Base-by-base conservation (phyloP, 1,140 invertebrate genomes). In the Harlomillsia oculata region DNA sequence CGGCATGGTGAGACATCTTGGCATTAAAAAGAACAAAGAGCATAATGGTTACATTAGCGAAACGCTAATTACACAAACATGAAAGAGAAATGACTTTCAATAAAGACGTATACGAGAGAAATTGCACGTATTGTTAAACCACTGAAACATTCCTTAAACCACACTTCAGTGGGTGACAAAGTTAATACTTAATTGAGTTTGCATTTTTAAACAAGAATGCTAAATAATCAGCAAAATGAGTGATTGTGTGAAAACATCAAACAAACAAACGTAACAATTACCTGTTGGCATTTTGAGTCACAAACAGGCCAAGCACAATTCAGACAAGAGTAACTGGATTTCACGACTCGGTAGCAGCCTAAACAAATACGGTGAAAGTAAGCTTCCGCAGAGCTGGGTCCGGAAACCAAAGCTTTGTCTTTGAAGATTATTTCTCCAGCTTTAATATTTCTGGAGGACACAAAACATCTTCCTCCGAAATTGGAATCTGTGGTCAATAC, bases 321-420 rank as follows among this genome's bases (percentile, higher is more conserved):
- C 16, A 53, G 56, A 25, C 59, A 61, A 11, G 37, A 32, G 26
- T 61, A 46, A 5, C 18, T n/a, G 11, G 1, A 21, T 8, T 36
- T 46, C 11, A 56, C 59, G 32, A 51, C 41, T 13, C 50, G 29
- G 49, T 53, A 61, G 16, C 59, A 61, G 0, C 59, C 59, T 3
- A 61, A 34, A 26, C 59, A 61, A 39, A 61, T 61, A n/a, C 29
- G 21, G 13, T 53, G 48, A 37, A 61, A 56, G 21, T 29, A 56
- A 9, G 43, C 5, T 40, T 61, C 59, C 13, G 59, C 48, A 13
- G 45, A 48, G 48, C 53, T 56, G 1, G 59, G 59, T 2, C 59
- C 59, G 13, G 32, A 43, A 29, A 61, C 9, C 9, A 61, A 16
- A 1, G 59, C 59, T 36, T 54, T 53, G 28, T 61, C 59, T 41